phyloP scores from a whole-genome alignment of 2,888 invertebrate genomes.

The Tachina fera region DNA sequence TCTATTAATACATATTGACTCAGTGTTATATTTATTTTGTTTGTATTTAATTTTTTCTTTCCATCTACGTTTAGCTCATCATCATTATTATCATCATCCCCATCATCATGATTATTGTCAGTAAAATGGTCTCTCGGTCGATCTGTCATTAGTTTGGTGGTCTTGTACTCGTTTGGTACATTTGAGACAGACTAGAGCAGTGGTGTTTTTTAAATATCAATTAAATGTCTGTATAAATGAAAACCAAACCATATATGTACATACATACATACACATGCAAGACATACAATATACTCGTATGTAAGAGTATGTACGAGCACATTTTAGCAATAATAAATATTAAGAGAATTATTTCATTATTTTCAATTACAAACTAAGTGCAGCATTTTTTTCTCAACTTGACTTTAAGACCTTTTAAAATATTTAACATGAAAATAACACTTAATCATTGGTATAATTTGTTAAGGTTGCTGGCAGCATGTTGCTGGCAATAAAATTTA shows the following conservation, averaged over 20 bases:
- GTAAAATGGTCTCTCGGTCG: background rate
- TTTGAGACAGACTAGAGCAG: constrained; percentile 44
- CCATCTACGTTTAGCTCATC: constrained; percentile 34
- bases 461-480: too few relatives aligned
- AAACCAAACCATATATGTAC: constrained; percentile 12
- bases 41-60: constrained; percentile 26
- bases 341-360: constrained; percentile 6
- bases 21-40: constrained; percentile 45
- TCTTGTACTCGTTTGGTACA: constrained; percentile 36
- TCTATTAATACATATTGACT: constrained; percentile 66
- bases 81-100: constrained; percentile 22
- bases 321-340: background rate
- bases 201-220: constrained; percentile 67
- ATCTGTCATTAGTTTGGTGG: constrained; percentile 52
- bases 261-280: too few relatives aligned
- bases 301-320: background rate
- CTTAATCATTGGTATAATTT: too few relatives aligned
- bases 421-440: too few relatives aligned
- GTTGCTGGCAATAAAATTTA: too few relatives aligned
- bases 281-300: background rate
- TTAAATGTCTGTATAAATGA: constrained; percentile 58
- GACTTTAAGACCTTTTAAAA: too few relatives aligned
- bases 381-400: background rate
- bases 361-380: background rate
- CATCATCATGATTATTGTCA: constrained; percentile 35